Evolutionary conservation across 2,888 invertebrate genomes (phyloP).

Genomic region (Erebia aethiops): DNA sequence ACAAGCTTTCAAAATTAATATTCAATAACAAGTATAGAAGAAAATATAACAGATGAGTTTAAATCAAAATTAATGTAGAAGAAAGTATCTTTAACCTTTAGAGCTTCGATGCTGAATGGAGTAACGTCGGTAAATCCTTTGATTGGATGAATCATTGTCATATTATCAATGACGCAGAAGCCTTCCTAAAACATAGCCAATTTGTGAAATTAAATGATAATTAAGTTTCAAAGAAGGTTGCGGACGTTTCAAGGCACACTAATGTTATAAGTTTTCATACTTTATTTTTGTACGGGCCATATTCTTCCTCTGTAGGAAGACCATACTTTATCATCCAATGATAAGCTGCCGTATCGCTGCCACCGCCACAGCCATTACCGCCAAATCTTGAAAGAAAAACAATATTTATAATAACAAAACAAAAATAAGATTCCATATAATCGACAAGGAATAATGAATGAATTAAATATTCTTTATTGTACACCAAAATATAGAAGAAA

Average conservation of each 20-base stretch:
- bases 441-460: no score
- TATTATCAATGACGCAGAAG: constrained; percentile 88
- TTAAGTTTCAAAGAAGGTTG: neutral
- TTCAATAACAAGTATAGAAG: no score
- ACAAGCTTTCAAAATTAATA: neutral
- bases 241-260: no score
- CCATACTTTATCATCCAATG: constrained; percentile 92
- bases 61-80: neutral
- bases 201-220: neutral
- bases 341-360: constrained; percentile 94
- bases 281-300: constrained; percentile 92
- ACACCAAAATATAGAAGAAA: no score
- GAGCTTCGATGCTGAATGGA: constrained; percentile 85
- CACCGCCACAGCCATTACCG: constrained; percentile 94
- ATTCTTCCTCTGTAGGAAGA: constrained; percentile 92
- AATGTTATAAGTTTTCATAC: constrained; percentile 51
- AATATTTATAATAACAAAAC: neutral
- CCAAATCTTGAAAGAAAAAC: constrained; percentile 65
- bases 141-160: constrained; percentile 85
- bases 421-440: no score
- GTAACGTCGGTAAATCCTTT: constrained; percentile 93
- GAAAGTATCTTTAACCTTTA: constrained; percentile 74
- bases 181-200: constrained; percentile 85
- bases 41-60: neutral
- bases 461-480: no score